phyloP scores from a whole-genome alignment of 2,113 vertebrate species.

The Caloenas nicobarica region DNA sequence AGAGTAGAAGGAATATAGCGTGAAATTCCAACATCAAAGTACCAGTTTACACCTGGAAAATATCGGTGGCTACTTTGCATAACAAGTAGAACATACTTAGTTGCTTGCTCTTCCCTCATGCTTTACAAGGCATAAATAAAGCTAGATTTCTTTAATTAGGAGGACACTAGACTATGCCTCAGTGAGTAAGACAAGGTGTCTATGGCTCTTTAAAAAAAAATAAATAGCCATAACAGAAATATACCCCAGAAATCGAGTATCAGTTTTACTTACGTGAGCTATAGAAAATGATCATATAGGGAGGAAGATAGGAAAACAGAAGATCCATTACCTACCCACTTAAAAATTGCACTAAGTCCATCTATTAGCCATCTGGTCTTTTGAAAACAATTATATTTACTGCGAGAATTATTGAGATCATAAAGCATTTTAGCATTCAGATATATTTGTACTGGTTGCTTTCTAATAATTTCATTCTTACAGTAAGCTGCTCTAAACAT shows the following conservation, averaged over 20 bases:
- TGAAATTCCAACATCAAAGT: not conserved
- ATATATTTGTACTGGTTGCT: not conserved
- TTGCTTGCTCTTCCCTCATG: not conserved
- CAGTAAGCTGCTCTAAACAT: conserved; percentile 51
- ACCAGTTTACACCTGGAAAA: not conserved
- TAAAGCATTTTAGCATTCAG: not conserved
- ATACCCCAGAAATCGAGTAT: not conserved
- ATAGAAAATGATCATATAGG: not conserved
- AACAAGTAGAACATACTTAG: not conserved
- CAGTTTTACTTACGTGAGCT: not conserved
- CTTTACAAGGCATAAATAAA: not conserved
- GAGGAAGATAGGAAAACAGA: not conserved
- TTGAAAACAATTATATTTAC: not conserved
- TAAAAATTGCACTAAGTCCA: not conserved
- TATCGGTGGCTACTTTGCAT: not conserved
- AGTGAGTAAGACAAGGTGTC: not conserved
- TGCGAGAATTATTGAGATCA: not conserved
- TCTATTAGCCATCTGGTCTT: not conserved
- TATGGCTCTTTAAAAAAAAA: not conserved
- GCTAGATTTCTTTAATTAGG: not conserved
- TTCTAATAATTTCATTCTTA: conserved; percentile 42
- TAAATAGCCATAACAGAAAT: not conserved
- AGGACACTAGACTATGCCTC: not conserved
- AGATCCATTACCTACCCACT: not conserved
- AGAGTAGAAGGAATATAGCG: not conserved